Base-by-base conservation (phyloP, 2,113 vertebrate species). In the Ophthalmolycus amberensis region DNA sequence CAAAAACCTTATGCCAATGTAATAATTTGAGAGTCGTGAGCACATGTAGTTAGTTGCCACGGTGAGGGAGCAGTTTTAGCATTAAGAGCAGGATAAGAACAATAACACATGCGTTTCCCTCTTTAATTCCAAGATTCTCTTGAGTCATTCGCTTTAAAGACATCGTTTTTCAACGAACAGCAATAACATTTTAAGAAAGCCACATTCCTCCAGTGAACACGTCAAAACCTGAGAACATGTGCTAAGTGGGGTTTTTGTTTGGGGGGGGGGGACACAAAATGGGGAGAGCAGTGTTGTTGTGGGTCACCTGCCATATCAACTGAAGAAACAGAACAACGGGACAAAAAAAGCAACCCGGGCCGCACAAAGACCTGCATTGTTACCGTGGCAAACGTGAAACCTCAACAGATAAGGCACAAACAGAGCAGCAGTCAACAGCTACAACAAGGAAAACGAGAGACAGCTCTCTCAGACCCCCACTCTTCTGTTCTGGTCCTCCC, bases 321-420 rank as follows among this genome's bases (percentile, higher is more conserved):
- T 89, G 48, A 66, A 75, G 78, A 89, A 87, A 85, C 80, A 68
- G 77, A 92, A 86, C 82, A 84, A 83, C 75, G 10, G 34, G 4
- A 87, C 29, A 78, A 12, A 56, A 80, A 86, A 84, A 82, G 27
- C 46, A 68, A 3, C 68, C 64, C 5, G 0, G 66, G 15, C n/a
- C 8, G 16, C 89, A 91, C 90, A 94, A 91, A 93, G 85, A 32
- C 25, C 7, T 2, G 20, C 71, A 88, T 90, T 94, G 84, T 92
- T 70, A 40, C 65, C 14, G 32, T 25, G 32, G 82, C 59, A 78
- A 92, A 93, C 22, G 80, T 81, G 83, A 92, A 88, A 92, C 87
- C 80, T 42, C 67, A 59, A 79, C 81, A 92, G 91, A 90, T 90
- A 91, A 91, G 84, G 68, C 50, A 38, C 69, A 83, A 69, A 85